Base-by-base conservation (phyloP, 1,140 invertebrate species). In the Thrips palmi region DNA sequence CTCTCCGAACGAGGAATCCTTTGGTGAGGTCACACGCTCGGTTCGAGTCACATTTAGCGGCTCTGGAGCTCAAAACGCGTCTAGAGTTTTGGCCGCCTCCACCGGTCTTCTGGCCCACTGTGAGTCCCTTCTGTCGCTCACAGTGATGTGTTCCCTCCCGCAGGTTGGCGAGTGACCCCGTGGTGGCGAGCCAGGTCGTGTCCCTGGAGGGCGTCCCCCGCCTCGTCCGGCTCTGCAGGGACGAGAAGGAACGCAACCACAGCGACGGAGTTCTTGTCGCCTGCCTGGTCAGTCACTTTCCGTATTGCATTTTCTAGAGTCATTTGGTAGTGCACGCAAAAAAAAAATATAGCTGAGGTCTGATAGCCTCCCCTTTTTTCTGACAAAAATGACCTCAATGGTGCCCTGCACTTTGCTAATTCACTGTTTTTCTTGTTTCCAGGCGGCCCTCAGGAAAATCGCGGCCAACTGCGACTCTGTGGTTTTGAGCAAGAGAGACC, bases 131-230 rank as follows among this genome's bases (percentile, higher is more conserved):
- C 2, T 42, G 12, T 20, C n/a, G 4, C 14, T 42, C 34, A 14
- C 21, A 4, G 22, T 39, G 3, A 12, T 15, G 18, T 29, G 6
- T 42, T 46, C 7, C 34, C 41, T 53, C 50, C n/a, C n/a, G 12
- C 56, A 73, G 75, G 46, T 59, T 92, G 24, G 82, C 77, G 45
- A 69, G 72, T 21, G 70, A 85, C 23, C 63, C 64, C 8, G 68
- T 71, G 43, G 76, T 81, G 1, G 74, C 83, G 0, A 58, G 65
- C 28, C 73, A 77, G 49, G 71, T 89, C 12, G 70, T 83, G 1
- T 67, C 78, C 39, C 58, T 79, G 7, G 74, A 81, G 39, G 84
- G 82, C 12, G 69, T 83, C 28, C 67, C 72, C 31, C 71, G 77
- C 52, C 64, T 92, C 46, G 68, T 82, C 37, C 57, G 68, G 40